Base-by-base conservation (phyloP, 2,888 invertebrate genomes). In the Polymixis flavicincta region DNA sequence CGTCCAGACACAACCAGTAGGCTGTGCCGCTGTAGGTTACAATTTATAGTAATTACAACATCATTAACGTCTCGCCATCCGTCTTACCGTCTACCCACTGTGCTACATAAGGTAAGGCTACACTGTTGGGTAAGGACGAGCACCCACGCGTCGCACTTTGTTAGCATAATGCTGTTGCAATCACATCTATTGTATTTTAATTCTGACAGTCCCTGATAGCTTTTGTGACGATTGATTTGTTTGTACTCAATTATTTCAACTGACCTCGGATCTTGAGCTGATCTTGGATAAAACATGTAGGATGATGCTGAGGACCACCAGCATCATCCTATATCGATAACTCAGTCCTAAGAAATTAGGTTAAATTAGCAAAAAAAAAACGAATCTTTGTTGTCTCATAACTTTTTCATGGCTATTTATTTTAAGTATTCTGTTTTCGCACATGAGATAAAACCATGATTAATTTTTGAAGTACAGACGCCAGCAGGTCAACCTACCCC, bases 111-210 rank as follows among this genome's bases (percentile, higher is more conserved):
- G 71, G 52, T 63, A 63, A 71, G 76, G 64, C 67, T 64, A 32
- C 59, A 70, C 59, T 25, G 55, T 85, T 79, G 69, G 17, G 78
- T 85, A 85, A 87, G 80, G 83, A 69, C 80, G 42, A 57, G 37
- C 66, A 59, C 85, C 85, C 76, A 85, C 85, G 37, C 67, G 13
- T 48, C 63, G 73, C 66, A 71, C 61, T 64, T 63, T 63, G 52
- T 68, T 74, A 72, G 60, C 60, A n/a, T 70, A 78, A 75, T 78
- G 42, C 54, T 75, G 71, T 59, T 74, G 80, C 85, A 76, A 80
- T 85, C 59, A 63, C 8, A 13, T 25, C 77, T 69, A 87, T 85
- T 85, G 87, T 85, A 87, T 85, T 85, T 37, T 76, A 85, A 85
- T 86, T 81, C 42, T 68, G 60, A 25, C 52, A 32, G 72, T 50